These are phyloP conservation scores for Tiliqua scincoides DNA, from an alignment of 2,113 vertebrate species.

Conservation along the genomic window DNA sequence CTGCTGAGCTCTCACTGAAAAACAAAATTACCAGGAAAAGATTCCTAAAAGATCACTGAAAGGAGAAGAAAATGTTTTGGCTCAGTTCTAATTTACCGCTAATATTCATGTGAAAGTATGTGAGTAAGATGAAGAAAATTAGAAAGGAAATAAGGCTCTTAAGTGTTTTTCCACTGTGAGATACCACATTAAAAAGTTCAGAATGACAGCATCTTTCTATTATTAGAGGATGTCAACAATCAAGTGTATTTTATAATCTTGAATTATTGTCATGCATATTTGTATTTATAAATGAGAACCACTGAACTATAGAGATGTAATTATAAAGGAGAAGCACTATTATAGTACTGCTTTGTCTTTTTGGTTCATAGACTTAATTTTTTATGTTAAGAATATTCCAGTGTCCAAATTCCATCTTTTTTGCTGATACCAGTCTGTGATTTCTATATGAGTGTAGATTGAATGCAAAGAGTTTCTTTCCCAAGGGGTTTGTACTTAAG, in stretches of 20 bases:
- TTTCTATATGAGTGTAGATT: background rate
- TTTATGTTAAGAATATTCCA: background rate
- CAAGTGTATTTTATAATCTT: background rate
- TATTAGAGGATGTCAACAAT: background rate
- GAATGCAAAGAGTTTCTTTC: background rate
- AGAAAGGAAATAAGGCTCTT: background rate
- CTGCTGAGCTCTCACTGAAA: background rate
- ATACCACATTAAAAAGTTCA: background rate
- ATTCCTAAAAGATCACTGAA: background rate
- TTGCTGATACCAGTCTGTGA: slow-evolving; percentile 42
- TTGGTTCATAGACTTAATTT: background rate
- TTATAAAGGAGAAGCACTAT: too few species aligned
- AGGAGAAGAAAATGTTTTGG: background rate
- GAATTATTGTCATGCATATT: background rate
- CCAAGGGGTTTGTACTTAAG: background rate
- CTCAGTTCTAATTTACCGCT: background rate
- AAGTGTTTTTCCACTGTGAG: background rate
- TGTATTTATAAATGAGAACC: background rate
- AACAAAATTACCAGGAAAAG: background rate
- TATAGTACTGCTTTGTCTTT: background rate
- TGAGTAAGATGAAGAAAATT: background rate
- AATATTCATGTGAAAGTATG: background rate
- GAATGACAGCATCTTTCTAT: background rate
- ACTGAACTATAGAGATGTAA: too few species aligned
- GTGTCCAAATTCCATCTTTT: background rate